Conservation (phyloP, 1,140 invertebrate species). For the Euwallacea fornicatus region DNA sequence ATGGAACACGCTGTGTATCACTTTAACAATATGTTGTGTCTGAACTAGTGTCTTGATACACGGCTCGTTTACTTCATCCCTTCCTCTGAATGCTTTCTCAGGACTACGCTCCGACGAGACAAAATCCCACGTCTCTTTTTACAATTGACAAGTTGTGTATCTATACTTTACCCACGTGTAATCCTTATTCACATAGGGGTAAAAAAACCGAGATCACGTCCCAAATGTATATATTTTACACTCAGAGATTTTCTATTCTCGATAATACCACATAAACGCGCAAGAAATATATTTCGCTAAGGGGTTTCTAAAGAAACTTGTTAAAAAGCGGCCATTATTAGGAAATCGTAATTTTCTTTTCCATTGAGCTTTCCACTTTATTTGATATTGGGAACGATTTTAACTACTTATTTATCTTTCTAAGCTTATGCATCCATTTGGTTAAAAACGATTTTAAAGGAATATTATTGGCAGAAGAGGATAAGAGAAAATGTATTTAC, state of each 20-base stretch:
- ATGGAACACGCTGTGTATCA: no score
- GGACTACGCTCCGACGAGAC: no score
- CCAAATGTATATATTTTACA: constrained; percentile 25
- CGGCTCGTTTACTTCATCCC: neutral
- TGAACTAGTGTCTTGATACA: no score
- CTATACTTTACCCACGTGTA: no score
- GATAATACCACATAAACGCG: constrained; percentile 32
- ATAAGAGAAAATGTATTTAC: no score
- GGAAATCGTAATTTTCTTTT: constrained; percentile 38
- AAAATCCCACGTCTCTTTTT: no score
- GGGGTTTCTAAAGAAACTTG: constrained; percentile 26
- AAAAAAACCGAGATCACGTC: neutral
- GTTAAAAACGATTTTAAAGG: no score
- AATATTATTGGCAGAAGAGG: no score
- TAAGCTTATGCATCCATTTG: constrained; percentile 13
- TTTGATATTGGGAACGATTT: constrained; percentile 28
- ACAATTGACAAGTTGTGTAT: no score
- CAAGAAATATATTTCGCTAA: constrained; percentile 32
- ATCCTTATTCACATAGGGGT: neutral
- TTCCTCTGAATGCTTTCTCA: neutral
- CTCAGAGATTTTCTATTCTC: constrained; percentile 33
- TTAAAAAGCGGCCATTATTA: constrained; percentile 39
- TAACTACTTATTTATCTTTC: constrained; percentile 37
- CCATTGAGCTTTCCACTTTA: constrained; percentile 35
- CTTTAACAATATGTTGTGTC: no score